A percentile compares a stretch with the other conserved stretches of the same genome.
Conservation (phyloP, 2,113 vertebrate genomes). For the Nothocercus nigrocapillus region DNA sequence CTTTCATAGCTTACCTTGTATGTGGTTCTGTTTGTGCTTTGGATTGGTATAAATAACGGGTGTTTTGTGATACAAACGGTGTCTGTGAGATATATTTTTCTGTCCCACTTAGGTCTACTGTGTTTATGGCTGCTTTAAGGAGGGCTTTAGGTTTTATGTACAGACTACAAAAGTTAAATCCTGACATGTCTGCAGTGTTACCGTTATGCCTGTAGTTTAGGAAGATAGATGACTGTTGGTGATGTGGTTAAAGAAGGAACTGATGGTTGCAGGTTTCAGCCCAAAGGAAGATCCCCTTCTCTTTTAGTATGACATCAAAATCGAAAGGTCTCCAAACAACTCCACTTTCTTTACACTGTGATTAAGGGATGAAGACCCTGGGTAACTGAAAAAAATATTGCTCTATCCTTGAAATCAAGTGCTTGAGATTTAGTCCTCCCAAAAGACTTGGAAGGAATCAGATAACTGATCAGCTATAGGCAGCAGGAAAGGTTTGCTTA, state of each 20-base stretch:
- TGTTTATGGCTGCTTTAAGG: not conserved
- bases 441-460: not conserved
- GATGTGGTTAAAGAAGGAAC: not conserved
- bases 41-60: not conserved
- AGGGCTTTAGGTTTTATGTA: not conserved
- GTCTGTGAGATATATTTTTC: rapidly evolving
- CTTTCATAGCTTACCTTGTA: not conserved
- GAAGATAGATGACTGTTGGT: not conserved
- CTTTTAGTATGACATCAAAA: not conserved
- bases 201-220: not conserved
- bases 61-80: not conserved
- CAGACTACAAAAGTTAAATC: not conserved
- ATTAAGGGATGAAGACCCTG: not conserved
- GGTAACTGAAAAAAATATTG: not conserved
- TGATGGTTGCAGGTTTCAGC: not conserved
- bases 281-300: not conserved
- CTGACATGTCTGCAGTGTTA: not conserved
- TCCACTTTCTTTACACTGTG: not conserved
- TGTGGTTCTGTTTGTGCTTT: not conserved
- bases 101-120: not conserved
- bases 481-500: not conserved
- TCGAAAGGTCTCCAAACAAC: not conserved
- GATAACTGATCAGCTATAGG: not conserved
- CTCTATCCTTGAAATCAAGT: not conserved
- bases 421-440: not conserved